Conservation (phyloP, 2,797 vertebrate genomes). For the Rhodeus uyekii region DNA sequence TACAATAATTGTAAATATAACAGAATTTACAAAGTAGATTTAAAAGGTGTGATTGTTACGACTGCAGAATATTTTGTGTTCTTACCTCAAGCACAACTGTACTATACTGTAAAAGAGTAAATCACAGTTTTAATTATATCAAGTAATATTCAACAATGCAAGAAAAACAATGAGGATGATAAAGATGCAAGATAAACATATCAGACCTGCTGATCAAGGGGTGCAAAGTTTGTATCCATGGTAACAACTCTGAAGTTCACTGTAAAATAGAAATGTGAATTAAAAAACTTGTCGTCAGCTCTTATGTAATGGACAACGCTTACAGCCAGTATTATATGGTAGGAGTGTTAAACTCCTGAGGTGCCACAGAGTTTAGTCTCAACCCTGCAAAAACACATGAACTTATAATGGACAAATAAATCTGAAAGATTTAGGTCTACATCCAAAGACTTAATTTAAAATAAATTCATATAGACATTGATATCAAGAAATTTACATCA, state of each 20-base stretch:
- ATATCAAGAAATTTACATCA: too few species aligned
- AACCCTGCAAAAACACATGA: too few species aligned
- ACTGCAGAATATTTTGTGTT: not conserved
- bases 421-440: too few species aligned
- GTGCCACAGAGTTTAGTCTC: too few species aligned
- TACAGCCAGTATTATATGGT: not conserved
- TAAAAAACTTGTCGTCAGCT: not conserved
- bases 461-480: too few species aligned
- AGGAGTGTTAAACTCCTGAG: too few species aligned
- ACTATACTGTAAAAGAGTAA: constrained; percentile 60
- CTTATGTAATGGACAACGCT: not conserved
- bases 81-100: constrained; percentile 66
- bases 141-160: not conserved
- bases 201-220: constrained; percentile 62
- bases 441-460: too few species aligned
- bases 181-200: not conserved
- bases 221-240: constrained; percentile 75
- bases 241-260: constrained; percentile 82
- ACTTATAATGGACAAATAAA: too few species aligned
- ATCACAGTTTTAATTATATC: too few species aligned
- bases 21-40: not conserved
- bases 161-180: not conserved
- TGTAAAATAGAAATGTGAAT: constrained; percentile 54
- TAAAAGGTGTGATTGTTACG: not conserved
- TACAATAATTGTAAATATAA: not conserved